Conservation (phyloP, 1,140 invertebrate species). For the Antheraea mylitta region DNA sequence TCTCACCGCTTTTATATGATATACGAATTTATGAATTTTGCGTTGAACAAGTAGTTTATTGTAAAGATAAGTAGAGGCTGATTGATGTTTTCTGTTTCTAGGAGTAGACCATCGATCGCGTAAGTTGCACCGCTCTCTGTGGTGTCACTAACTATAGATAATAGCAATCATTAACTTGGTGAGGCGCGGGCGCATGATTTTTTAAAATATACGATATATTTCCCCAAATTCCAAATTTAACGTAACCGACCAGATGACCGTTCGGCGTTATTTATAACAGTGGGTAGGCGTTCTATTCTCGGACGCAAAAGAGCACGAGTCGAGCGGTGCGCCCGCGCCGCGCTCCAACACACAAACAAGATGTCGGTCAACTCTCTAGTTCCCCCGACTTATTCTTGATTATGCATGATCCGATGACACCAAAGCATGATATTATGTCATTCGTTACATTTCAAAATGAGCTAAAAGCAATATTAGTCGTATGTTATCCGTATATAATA, state of each 20-base stretch:
- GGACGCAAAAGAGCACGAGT: conserved; percentile 19
- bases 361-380: conserved; percentile 58
- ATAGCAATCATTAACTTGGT: conserved; percentile 58
- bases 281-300: conserved; percentile 62
- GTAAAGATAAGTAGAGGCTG: conserved; percentile 67
- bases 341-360: conserved; percentile 36
- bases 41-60: conserved; percentile 39
- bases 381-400: conserved; percentile 41
- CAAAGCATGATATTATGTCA: conserved; percentile 49
- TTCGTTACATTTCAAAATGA: too few species aligned
- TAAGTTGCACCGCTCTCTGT: conserved; percentile 78
- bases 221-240: conserved; percentile 41
- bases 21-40: conserved; percentile 45
- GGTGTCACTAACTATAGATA: conserved; percentile 73
- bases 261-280: conserved; percentile 55
- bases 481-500: too few species aligned
- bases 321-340: conserved; percentile 60
- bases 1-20: conserved; percentile 54
- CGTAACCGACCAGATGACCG: conserved; percentile 43
- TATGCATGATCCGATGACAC: conserved; percentile 53
- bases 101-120: conserved; percentile 80
- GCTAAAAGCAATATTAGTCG: too few species aligned
- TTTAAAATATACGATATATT: not conserved
- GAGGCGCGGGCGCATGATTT: conserved; percentile 51
- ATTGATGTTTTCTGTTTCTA: conserved; percentile 79